phyloP scores from a whole-genome alignment of 2,888 invertebrate species.

The Andrena marginata region DNA sequence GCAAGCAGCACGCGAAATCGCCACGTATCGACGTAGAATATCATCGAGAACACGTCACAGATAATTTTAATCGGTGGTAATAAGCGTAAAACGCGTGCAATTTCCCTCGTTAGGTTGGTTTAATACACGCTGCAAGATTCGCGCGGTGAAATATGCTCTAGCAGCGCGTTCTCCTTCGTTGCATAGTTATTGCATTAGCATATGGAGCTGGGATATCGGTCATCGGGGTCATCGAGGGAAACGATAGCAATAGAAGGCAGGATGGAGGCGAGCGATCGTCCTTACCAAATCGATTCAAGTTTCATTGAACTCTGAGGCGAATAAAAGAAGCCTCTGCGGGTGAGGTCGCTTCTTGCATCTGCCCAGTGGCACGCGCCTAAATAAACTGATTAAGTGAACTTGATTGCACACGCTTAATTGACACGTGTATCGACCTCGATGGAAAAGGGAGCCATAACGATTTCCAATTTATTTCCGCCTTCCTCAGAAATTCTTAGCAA shows the following conservation, averaged over 20 bases:
- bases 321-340: constrained; percentile 19
- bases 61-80: constrained; percentile 53
- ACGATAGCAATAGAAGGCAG: neutral
- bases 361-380: constrained; percentile 6
- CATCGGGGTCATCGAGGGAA: neutral
- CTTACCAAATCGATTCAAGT: constrained; percentile 31
- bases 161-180: constrained; percentile 3
- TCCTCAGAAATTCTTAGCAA: neutral
- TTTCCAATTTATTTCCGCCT: too few relatives aligned
- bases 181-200: neutral
- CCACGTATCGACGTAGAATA: constrained; percentile 30
- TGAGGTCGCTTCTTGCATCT: constrained; percentile 3
- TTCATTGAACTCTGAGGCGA: constrained; percentile 30
- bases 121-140: neutral
- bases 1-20: constrained; percentile 19
- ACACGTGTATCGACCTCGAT: neutral
- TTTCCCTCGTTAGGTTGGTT: constrained; percentile 27
- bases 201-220: neutral
- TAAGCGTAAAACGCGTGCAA: constrained; percentile 29
- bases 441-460: neutral
- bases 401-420: constrained; percentile 26
- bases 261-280: neutral
- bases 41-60: constrained; percentile 43
- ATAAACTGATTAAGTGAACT: constrained; percentile 23
- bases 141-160: constrained; percentile 30